Evolutionary conservation across 2,113 vertebrate species (phyloP).

Genomic region (Rhadina sibilatrix): DNA sequence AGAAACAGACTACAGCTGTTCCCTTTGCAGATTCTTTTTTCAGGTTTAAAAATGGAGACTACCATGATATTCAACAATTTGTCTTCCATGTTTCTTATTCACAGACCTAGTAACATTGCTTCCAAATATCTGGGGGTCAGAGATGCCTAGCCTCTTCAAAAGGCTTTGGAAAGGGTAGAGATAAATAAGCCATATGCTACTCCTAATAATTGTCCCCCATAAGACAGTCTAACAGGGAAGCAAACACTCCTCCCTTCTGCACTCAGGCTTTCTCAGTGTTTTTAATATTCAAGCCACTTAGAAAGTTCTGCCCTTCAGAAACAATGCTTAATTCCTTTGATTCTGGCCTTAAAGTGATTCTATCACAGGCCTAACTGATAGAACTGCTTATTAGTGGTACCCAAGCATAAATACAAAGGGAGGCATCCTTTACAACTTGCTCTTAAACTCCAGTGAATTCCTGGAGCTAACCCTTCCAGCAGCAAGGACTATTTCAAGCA

Average conservation of each 20-base stretch:
- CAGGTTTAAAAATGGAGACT: background rate
- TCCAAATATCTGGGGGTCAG: background rate
- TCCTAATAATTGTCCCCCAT: background rate
- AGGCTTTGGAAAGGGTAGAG: background rate
- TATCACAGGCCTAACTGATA: background rate
- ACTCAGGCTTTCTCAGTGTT: background rate
- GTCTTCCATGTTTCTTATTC: background rate
- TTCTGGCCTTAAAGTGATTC: background rate
- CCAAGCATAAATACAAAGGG: background rate
- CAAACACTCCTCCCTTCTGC: background rate
- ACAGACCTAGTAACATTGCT: background rate
- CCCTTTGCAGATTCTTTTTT: background rate
- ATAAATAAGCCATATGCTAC: background rate
- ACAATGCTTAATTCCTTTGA: background rate
- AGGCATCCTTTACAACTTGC: background rate
- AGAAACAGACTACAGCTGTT: constrained; percentile 53
- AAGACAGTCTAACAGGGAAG: background rate
- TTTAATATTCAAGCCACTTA: background rate
- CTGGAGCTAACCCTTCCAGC: background rate
- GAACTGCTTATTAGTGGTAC: background rate
- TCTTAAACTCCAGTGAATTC: constrained; percentile 23
- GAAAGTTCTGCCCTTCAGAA: background rate
- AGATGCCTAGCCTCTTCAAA: background rate
- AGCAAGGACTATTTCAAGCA: constrained; percentile 29
- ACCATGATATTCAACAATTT: background rate